Base-by-base conservation (phyloP, 2,888 invertebrate genomes). In the Protophormia terraenovae region DNA sequence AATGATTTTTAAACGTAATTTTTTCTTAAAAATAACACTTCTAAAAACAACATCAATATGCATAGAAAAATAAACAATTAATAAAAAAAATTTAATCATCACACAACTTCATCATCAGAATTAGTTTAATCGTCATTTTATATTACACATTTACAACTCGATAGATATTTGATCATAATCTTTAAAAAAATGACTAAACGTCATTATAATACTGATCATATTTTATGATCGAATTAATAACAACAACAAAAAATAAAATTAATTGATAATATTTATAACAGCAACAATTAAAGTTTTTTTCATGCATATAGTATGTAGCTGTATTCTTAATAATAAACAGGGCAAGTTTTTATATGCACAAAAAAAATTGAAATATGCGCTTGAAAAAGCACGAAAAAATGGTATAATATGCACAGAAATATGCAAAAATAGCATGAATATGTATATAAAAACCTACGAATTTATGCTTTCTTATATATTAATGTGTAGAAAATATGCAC, bases 241-340 rank as follows among this genome's bases (percentile, higher is more conserved):
- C 14, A 71, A 47, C 47, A 58, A 62, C 10, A 22, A 72, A 62
- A 38, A 62, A 19, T 14, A 72, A 45, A 27, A 78, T 60, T 50
- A 66, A 75, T 69, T 79, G 69, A 53, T 62, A 67, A 80, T 60
- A 60, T 69, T 67, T 27, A 75, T 53, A 45, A 27, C 38, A 60
- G 22, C 67, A 53, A 29, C 67, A 79, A 62, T 75, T 76, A 50
- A 71, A 41, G 10, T 75, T 69, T 60, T 14, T 19, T 3, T 14
- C 38, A 73, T 64, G 66, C 29, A 66, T 41, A 41, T 72, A 29
- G n/a, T 69, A 50, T 60, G 62, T 47, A n/a, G n/a, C n/a, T n/a
- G n/a, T n/a, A n/a, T n/a, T n/a, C n/a, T n/a, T n/a, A n/a, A n/a
- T n/a, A n/a, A n/a, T n/a, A n/a, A n/a, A n/a, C n/a, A n/a, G n/a